Base-by-base conservation (phyloP, 2,113 vertebrate species). In the Eurypyga helias region DNA sequence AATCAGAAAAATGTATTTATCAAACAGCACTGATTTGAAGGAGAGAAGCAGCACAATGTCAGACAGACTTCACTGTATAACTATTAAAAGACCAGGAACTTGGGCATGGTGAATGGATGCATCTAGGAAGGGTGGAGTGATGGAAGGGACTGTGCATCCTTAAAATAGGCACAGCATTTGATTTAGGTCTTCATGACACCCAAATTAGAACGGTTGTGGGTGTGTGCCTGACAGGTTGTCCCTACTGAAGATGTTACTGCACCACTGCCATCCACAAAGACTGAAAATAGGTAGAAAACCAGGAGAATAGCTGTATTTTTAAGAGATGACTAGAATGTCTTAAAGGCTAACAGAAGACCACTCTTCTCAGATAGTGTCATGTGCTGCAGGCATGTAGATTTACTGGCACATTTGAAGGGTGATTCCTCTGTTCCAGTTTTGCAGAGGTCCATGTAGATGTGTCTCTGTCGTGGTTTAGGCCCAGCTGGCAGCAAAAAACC, bases 141-240 rank as follows among this genome's bases (percentile, higher is more conserved):
- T 65, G 84, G 85, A 81, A 60, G 66, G 78, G 51, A 71, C 17
- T 91, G 54, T 77, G 55, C 34, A 26, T 43, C 54, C 80, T 64
- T 76, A 81, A 97, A 97, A 96, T 95, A 95, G 80, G 36, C 34
- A 83, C 55, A 83, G 26, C 17, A 64, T 83, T 96, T 90, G 79
- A 95, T 94, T 80, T 38, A 92, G 43, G 38, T 94, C 48, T 45
- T 93, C 95, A 60, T 83, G 83, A 87, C 67, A 92, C 94, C 48
- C 67, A 20, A 95, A 97, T 97, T 96, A 95, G 96, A 96, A 96
- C 13, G 33, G 69, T 41, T 84, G 96, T 97, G 93, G 95, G 93
- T 87, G 93, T 95, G 51, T 87, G 85, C 88, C 92, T 96, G 97
- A 84, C 95, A 92, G 97, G 93, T 96, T 96, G 94, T 96, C 92